phyloP scores from a whole-genome alignment of 2,797 vertebrate species.

The Echiichthys vipera region DNA sequence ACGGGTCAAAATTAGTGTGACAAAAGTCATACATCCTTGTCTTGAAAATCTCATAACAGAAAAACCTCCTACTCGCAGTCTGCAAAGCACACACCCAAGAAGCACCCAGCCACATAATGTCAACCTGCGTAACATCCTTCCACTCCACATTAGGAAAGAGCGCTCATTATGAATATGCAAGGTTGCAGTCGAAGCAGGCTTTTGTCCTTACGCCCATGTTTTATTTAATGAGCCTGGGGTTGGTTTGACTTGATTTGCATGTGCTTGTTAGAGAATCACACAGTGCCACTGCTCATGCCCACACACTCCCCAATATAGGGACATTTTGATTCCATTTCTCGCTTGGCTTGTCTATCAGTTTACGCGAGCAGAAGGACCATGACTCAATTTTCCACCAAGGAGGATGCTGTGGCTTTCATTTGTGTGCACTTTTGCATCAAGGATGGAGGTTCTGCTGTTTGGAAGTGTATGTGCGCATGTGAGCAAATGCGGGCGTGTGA shows the following conservation, averaged over 20 bases:
- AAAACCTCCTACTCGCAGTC: not conserved
- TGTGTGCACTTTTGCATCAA: slow-evolving; percentile 55
- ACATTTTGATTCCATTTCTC: slow-evolving; percentile 69
- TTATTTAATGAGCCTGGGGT: slow-evolving; percentile 74
- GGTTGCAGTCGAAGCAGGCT: slow-evolving; percentile 58
- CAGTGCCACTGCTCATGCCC: slow-evolving; percentile 43
- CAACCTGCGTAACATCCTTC: slow-evolving; percentile 49
- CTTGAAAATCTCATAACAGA: not conserved
- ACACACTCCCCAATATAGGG: slow-evolving; percentile 54
- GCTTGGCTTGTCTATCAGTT: slow-evolving; percentile 67
- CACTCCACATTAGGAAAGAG: slow-evolving; percentile 39
- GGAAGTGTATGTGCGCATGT: slow-evolving; percentile 11
- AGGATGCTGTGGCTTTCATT: slow-evolving; percentile 55
- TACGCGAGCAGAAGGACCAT: slow-evolving; percentile 63
- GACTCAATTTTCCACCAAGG: slow-evolving; percentile 71
- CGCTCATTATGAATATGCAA: slow-evolving; percentile 65
- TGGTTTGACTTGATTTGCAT: slow-evolving; percentile 71
- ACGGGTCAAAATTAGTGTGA: not conserved
- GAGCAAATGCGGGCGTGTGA: slow-evolving; percentile 48
- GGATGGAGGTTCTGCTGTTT: slow-evolving; percentile 26
- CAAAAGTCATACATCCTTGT: not conserved
- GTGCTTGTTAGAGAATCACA: slow-evolving; percentile 63
- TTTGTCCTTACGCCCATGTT: slow-evolving; percentile 67
- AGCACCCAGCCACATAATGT: slow-evolving; percentile 38
- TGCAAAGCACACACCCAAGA: slow-evolving; percentile 21